phyloP scores from a whole-genome alignment of 2,113 vertebrate genomes.

The Hippocampus mohnikei region DNA sequence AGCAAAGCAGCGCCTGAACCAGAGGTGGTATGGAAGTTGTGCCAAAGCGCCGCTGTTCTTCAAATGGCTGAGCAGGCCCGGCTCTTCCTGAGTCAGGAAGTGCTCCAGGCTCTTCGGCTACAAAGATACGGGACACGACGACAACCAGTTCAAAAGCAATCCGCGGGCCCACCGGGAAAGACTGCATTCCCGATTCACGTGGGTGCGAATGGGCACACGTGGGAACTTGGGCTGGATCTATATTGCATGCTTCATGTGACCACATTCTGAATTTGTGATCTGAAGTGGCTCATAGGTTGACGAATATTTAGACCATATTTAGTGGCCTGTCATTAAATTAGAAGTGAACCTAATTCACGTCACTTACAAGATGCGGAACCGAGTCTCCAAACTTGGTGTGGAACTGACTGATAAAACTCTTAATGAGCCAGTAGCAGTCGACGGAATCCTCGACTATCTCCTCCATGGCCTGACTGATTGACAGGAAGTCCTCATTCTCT shows the following conservation, averaged over 20 bases:
- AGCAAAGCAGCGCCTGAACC: conserved; percentile 93
- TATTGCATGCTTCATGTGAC: background rate
- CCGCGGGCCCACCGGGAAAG: background rate
- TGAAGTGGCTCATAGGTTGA: background rate
- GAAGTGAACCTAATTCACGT: no score
- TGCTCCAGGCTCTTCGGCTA: conserved; percentile 94
- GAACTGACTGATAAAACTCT: conserved; percentile 87
- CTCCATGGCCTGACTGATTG: conserved; percentile 87
- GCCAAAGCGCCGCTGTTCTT: conserved; percentile 73
- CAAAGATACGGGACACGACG: conserved; percentile 13
- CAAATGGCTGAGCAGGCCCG: conserved; percentile 82
- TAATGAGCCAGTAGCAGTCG: conserved; percentile 93
- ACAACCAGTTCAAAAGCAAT: background rate
- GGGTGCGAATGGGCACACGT: background rate
- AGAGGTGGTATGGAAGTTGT: conserved; percentile 84
- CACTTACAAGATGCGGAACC: conserved; percentile 83
- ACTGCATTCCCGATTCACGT: background rate
- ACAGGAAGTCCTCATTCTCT: conserved; percentile 86
- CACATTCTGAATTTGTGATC: background rate
- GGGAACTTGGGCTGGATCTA: background rate
- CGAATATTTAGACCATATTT: no score
- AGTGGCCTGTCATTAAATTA: no score
- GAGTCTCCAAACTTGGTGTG: conserved; percentile 88
- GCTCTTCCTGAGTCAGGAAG: conserved; percentile 90
- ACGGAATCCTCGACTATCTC: conserved; percentile 88